Percentiles rank a stretch among this genome's conserved stretches.
Conservation (phyloP, 2,888 invertebrate genomes). For the Nomada flava region DNA sequence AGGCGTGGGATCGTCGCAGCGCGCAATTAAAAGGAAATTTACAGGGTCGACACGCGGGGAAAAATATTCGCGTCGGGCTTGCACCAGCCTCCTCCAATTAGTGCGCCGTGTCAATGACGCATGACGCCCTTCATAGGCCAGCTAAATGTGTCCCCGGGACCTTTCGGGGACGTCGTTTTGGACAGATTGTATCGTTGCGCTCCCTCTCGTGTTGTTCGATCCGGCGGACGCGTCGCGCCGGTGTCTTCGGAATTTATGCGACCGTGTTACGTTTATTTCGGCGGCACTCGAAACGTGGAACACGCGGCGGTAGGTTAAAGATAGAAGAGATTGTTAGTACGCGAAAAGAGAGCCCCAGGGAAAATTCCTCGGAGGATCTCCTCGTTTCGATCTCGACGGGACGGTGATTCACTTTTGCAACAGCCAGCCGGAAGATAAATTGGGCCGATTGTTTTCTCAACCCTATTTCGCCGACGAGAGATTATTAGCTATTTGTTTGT, state of each 20-base stretch:
- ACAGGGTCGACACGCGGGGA: conserved; percentile 49
- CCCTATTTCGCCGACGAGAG: neutral
- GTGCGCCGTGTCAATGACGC: conserved; percentile 64
- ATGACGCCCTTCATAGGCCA: conserved; percentile 60
- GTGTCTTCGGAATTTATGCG: conserved; percentile 56
- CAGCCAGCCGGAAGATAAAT: conserved; percentile 17
- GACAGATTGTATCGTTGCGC: conserved; percentile 58
- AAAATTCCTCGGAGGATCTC: conserved; percentile 37
- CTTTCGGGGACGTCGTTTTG: conserved; percentile 48
- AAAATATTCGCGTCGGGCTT: conserved; percentile 52
- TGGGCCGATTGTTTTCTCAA: conserved; percentile 15
- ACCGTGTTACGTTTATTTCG: conserved; percentile 57
- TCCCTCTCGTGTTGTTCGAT: conserved; percentile 53
- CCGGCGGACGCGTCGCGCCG: conserved; percentile 11
- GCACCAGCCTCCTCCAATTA: conserved; percentile 58
- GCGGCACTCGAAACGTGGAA: conserved; percentile 36
- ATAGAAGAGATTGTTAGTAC: conserved; percentile 56
- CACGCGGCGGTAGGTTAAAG: conserved; percentile 54
- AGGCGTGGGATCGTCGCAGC: conserved; percentile 21
- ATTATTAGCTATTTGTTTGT: neutral
- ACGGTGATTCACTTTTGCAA: conserved; percentile 12
- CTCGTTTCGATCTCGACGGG: conserved; percentile 22
- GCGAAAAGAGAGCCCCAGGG: conserved; percentile 15
- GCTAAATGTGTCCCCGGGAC: conserved; percentile 47
- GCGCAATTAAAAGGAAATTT: conserved; percentile 61